A percentile compares a stretch with the other conserved stretches of the same genome.
phyloP scores from a whole-genome alignment of 2,888 invertebrate genomes.

The Drosophila fungiperda region DNA sequence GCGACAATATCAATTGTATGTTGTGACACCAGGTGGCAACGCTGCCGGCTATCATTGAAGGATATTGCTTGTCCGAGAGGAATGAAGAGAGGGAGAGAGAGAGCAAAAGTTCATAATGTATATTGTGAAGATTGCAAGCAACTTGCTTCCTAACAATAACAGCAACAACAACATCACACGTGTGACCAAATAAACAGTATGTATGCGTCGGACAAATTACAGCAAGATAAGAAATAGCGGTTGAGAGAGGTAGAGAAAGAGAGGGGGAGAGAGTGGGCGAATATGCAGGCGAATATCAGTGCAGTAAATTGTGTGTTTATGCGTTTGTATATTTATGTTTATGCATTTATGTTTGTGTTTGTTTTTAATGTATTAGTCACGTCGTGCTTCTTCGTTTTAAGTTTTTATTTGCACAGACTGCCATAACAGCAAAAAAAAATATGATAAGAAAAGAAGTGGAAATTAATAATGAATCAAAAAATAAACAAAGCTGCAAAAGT shows the following conservation, averaged over 20 bases:
- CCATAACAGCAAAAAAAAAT: conserved; percentile 18
- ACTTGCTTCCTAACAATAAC: neutral
- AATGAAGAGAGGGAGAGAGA: neutral
- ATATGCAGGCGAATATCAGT: conserved; percentile 59
- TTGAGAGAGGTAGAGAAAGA: neutral
- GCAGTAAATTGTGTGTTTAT: conserved; percentile 33
- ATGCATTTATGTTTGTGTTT: conserved; percentile 9
- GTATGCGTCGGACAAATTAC: neutral
- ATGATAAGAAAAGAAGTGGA: conserved; percentile 45
- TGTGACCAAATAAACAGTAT: conserved; percentile 1
- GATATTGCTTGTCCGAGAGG: conserved; percentile 4
- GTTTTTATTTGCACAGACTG: conserved; percentile 39
- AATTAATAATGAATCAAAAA: conserved; percentile 31
- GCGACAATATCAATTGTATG: conserved; percentile 47
- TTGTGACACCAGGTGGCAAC: conserved; percentile 39
- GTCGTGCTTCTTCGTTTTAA: conserved; percentile 23
- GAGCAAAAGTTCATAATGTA: neutral
- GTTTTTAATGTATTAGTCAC: conserved; percentile 18
- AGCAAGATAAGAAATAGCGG: neutral
- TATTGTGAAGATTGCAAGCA: conserved; percentile 1
- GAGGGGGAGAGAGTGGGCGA: neutral
- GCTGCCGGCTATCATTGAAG: conserved; percentile 14
- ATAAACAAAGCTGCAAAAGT: conserved; percentile 18
- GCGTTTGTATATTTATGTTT: conserved; percentile 3
- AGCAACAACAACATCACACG: conserved; percentile 1